These are phyloP conservation scores for Dexiosoma caninum DNA, from an alignment of 2,888 invertebrate genomes.

Conservation along the genomic window DNA sequence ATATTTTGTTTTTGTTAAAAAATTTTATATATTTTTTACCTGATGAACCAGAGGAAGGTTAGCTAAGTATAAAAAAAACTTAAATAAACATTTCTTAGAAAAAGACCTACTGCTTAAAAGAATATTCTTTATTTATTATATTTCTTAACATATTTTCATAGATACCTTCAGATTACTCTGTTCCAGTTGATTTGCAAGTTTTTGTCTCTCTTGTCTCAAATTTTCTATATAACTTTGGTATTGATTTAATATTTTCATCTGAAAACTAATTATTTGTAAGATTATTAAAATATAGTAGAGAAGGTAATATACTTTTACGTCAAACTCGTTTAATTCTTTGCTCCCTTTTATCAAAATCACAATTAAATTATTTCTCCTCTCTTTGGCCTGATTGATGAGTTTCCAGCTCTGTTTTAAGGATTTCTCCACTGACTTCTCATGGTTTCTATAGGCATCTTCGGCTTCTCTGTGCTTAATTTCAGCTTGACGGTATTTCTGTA, in stretches of 20 bases:
- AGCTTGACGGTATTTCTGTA: constrained; percentile 36
- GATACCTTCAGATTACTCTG: constrained; percentile 21
- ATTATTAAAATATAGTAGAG: neutral
- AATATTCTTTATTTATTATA: too few species aligned
- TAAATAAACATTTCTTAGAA: too few species aligned
- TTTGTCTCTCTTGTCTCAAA: constrained; percentile 17
- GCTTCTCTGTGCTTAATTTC: constrained; percentile 10
- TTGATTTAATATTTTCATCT: constrained; percentile 25
- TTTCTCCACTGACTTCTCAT: neutral
- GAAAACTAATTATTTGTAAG: neutral
- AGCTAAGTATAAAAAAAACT: too few species aligned
- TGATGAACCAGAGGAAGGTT: too few species aligned
- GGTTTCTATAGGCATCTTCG: neutral
- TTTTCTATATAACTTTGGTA: constrained; percentile 21
- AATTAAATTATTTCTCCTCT: constrained; percentile 32
- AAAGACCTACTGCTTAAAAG: too few species aligned
- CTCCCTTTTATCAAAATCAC: neutral
- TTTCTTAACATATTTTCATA: too few species aligned
- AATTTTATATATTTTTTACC: too few species aligned
- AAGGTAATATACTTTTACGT: constrained; percentile 19
- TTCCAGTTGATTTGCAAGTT: constrained; percentile 15
- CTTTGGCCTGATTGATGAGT: neutral
- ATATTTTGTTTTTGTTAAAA: too few species aligned
- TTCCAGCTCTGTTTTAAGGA: neutral
- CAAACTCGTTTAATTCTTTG: neutral